phyloP scores from a whole-genome alignment of 2,888 invertebrate genomes.

The Bombylius major region DNA sequence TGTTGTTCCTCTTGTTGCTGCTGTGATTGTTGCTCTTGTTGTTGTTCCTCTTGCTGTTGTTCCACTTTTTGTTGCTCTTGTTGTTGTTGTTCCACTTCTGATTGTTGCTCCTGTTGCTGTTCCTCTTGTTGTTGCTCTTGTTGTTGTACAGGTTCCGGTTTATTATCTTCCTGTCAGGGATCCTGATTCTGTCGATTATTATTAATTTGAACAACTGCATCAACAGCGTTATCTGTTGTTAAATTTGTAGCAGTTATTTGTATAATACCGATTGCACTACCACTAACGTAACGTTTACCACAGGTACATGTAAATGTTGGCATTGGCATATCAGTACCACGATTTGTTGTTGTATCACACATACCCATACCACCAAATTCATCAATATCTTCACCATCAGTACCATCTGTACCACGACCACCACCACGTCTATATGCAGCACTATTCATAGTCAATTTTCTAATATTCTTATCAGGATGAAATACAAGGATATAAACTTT shows the following conservation, averaged over 20 bases:
- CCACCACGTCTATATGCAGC: constrained; percentile 28
- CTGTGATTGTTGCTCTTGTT: background rate
- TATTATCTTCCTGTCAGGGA: too few species aligned
- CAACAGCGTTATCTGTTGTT: background rate
- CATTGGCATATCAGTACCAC: background rate
- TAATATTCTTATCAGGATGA: constrained; percentile 59
- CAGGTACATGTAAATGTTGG: too few species aligned
- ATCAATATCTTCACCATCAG: background rate
- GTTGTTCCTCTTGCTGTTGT: background rate
- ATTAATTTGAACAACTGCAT: too few species aligned
- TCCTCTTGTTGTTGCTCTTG: too few species aligned
- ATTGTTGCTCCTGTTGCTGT: too few species aligned
- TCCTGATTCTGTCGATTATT: too few species aligned
- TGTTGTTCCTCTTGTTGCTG: background rate
- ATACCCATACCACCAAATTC: background rate
- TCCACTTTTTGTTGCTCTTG: too few species aligned
- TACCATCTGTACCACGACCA: constrained; percentile 5
- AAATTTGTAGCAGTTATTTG: too few species aligned
- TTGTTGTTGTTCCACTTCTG: too few species aligned
- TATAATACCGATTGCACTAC: too few species aligned
- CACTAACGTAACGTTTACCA: too few species aligned
- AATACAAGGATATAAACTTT: constrained; percentile 60
- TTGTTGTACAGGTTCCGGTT: too few species aligned
- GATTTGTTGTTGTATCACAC: background rate
- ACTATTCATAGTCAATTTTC: constrained; percentile 36